phyloP scores from a whole-genome alignment of 2,113 vertebrate species.

The Paedocypris sp. region DNA sequence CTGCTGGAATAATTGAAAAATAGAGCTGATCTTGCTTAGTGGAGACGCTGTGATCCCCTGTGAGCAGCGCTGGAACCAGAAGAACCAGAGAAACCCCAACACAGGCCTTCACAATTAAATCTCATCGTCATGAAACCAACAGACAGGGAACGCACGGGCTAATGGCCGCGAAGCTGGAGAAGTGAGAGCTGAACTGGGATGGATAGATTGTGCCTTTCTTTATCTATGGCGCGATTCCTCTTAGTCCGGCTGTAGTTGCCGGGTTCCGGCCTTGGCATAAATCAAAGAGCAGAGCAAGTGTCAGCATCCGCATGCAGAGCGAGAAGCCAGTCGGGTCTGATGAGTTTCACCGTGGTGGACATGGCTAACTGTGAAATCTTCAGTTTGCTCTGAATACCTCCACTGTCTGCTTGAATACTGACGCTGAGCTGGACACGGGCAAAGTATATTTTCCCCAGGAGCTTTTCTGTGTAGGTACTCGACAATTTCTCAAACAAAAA shows the following conservation, averaged over 20 bases:
- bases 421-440: no score
- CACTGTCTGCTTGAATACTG: no score
- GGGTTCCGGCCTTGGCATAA: slow-evolving; percentile 61
- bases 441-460: no score
- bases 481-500: no score
- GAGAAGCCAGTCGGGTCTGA: slow-evolving; percentile 50
- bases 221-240: slow-evolving; percentile 53
- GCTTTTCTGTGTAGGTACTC: no score
- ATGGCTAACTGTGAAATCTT: slow-evolving; percentile 54
- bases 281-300: slow-evolving; percentile 63
- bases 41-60: slow-evolving; percentile 23
- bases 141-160: no score
- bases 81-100: slow-evolving; percentile 10
- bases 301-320: slow-evolving; percentile 37
- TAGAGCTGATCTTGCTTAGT: slow-evolving; percentile 30
- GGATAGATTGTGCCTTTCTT: slow-evolving; percentile 56
- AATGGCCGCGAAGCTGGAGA: no score
- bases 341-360: slow-evolving; percentile 58
- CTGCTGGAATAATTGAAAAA: slow-evolving; percentile 49
- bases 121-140: background rate
- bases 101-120: background rate
- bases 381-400: slow-evolving; percentile 53
- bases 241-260: slow-evolving; percentile 60
- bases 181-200: slow-evolving; percentile 52
- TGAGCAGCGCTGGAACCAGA: background rate